Evolutionary conservation across 2,113 vertebrate species (phyloP).

Genomic region (Zingel zingel): DNA sequence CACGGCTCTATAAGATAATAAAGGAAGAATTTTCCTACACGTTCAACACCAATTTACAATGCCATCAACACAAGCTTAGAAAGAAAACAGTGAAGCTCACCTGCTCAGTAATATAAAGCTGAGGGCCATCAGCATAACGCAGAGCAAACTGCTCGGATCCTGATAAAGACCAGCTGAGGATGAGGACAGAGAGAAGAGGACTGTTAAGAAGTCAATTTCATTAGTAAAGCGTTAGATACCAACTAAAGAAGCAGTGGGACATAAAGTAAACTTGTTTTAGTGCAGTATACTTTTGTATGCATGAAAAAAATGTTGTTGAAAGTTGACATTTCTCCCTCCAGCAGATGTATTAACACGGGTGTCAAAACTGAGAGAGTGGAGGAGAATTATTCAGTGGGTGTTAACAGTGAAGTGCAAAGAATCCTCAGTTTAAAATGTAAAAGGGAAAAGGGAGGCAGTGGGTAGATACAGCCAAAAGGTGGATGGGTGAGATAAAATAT

Average conservation of each 20-base stretch:
- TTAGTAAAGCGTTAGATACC: not conserved
- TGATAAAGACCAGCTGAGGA: conserved; percentile 93
- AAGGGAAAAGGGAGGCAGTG: conserved; percentile 49
- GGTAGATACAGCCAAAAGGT: conserved; percentile 33
- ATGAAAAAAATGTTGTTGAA: conserved; percentile 49
- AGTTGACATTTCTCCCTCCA: conserved; percentile 46
- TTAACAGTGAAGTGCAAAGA: conserved; percentile 41
- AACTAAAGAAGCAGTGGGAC: not conserved
- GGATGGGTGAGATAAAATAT: conserved; percentile 19
- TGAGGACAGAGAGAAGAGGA: not conserved
- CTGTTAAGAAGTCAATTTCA: not conserved
- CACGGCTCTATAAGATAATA: conserved; percentile 89
- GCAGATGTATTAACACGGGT: conserved; percentile 48
- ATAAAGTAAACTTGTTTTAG: conserved; percentile 11
- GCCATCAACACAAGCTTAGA: not conserved
- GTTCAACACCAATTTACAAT: not conserved
- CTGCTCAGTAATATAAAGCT: conserved; percentile 99
- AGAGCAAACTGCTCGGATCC: conserved; percentile 96
- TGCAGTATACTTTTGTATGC: conserved; percentile 21
- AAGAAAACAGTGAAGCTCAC: conserved; percentile 73
- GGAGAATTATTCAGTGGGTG: conserved; percentile 65
- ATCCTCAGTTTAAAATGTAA: conserved; percentile 40
- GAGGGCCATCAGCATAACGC: conserved; percentile 95
- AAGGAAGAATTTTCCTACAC: not conserved
- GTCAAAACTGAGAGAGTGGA: conserved; percentile 53